Evolutionary conservation across 2,797 vertebrate species (phyloP), one percentile per base, ranked within the genome.

Genomic region (Jordanella pulchra): DNA sequence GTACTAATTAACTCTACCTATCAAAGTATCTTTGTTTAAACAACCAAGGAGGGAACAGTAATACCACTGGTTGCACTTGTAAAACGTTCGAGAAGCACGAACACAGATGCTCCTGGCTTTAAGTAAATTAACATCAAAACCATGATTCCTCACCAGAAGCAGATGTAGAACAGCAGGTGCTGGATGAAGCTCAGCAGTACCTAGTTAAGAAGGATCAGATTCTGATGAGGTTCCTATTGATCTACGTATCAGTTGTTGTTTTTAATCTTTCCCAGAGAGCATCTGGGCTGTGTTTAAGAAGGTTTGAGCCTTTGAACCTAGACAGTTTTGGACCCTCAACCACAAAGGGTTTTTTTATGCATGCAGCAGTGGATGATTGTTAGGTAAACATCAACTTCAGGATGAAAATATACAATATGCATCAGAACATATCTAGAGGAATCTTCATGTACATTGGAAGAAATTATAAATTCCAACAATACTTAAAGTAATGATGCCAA

Each of bases 41-140:
- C 1, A 56, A 18, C 27, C 54, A 54, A 3, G 4, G 13, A 54
- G 12, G 25, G 5, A 58, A 58, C 28, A 7, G 3, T 18, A 58
- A 9, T 21, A 21, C 28, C 28, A 21, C 7, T 3, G 21, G 55
- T 21, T 58, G 55, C 11, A 21, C 2, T 28, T 18, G 7, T 10
- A 50, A 18, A 21, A 21, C 23, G 21, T 51, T 50, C 7, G 47
- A 28, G 54, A 56, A 56, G 3, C 54, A 30, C 17, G 10, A 15
- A 11, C 11, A 12, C 44, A 11, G 27, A 7, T 56, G 54, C 79
- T 60, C 72, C 60, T 77, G 79, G 55, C 63, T 83, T 75, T 75
- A 67, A 84, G 84, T 71, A 81, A 75, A 61, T 71, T 78, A 71
- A 78, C 70, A 86, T 80, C 72, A 82, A 67, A 63, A 83, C 73